phyloP scores from a whole-genome alignment of 2,113 vertebrate species.

The Chionomys nivalis region DNA sequence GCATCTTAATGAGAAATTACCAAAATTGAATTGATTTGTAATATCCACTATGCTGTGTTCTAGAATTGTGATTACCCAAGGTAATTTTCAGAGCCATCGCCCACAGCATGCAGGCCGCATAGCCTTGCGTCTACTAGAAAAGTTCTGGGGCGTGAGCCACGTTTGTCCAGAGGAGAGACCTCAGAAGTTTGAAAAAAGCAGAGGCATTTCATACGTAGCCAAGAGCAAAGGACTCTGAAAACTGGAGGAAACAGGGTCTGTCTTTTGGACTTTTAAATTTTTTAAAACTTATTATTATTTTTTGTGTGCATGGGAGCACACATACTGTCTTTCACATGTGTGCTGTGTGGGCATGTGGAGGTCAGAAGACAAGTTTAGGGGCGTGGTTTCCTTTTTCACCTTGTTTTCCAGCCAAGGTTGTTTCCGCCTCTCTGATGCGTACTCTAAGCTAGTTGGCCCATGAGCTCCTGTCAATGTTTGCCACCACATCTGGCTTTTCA shows the following conservation, averaged over 20 bases:
- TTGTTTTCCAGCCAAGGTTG: background rate
- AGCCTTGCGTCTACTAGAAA: conserved; percentile 49
- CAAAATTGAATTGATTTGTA: conserved; percentile 69
- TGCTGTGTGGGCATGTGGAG: background rate
- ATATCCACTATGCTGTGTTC: conserved; percentile 70
- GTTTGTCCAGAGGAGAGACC: background rate
- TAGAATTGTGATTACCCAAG: conserved; percentile 49
- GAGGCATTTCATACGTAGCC: background rate
- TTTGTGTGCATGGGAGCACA: background rate
- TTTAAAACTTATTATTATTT: background rate
- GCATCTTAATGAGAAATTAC: conserved; percentile 74
- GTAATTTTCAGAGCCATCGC: conserved; percentile 1
- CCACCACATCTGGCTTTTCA: background rate
- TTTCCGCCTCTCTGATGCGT: too few relatives aligned
- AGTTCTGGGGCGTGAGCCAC: background rate
- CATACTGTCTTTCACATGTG: too few relatives aligned
- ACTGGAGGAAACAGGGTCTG: background rate
- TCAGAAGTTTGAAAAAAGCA: background rate
- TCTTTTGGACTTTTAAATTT: background rate
- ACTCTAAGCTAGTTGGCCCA: background rate
- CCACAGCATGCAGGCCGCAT: background rate
- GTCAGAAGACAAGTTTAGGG: background rate
- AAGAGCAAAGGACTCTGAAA: background rate
- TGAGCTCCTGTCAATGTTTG: too few relatives aligned
- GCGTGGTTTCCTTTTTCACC: background rate